Evolutionary conservation across 2,797 vertebrate species (phyloP).

Genomic region (Eptatretus atami): DNA sequence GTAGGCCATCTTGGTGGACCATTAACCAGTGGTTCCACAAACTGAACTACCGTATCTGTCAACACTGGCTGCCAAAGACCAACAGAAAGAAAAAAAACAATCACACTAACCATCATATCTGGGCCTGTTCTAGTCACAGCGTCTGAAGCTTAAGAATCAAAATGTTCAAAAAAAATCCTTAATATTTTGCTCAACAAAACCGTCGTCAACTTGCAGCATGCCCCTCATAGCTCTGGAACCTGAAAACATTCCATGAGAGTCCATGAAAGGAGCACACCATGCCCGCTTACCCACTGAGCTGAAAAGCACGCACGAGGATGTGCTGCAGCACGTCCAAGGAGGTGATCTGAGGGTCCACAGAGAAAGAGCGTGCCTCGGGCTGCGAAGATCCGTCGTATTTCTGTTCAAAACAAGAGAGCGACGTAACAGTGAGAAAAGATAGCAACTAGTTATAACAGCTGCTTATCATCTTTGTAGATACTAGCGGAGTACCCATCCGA

Average conservation of each 20-base stretch:
- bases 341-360: constrained; percentile 72
- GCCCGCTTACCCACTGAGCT: constrained; percentile 40
- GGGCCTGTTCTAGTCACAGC: background rate
- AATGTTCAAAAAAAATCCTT: too few relatives aligned
- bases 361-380: constrained; percentile 51
- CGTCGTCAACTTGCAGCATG: background rate
- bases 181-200: background rate
- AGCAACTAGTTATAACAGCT: too few relatives aligned
- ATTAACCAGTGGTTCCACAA: too few relatives aligned
- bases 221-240: background rate
- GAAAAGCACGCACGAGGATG: constrained; percentile 59
- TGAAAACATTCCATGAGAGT: background rate
- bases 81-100: too few relatives aligned
- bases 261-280: too few relatives aligned
- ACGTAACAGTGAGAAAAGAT: background rate
- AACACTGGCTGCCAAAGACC: too few relatives aligned
- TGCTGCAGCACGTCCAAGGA: constrained; percentile 66
- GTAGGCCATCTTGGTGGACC: too few relatives aligned
- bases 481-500: too few relatives aligned
- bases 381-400: constrained; percentile 42
- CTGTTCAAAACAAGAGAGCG: constrained; percentile 13
- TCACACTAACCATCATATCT: background rate
- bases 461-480: too few relatives aligned
- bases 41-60: too few relatives aligned
- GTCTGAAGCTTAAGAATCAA: too few relatives aligned